Base-by-base conservation (phyloP, 2,888 invertebrate genomes). In the Nebria salina region DNA sequence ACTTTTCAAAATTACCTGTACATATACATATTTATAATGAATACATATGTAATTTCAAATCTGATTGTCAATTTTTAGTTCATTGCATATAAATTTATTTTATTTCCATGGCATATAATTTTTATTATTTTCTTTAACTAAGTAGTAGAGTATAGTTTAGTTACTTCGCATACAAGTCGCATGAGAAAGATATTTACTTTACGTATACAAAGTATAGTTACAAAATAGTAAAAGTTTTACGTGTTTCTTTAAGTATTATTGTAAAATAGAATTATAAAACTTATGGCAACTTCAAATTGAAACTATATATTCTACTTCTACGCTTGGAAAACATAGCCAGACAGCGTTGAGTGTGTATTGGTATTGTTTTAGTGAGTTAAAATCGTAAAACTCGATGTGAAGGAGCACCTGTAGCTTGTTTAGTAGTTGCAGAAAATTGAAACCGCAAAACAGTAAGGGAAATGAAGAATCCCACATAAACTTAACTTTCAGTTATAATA, bases 361-460 rank as follows among this genome's bases (percentile, higher is more conserved):
- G 54, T 54, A 54, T 54, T 54, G 54, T 54, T 54, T 54, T 54
- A 54, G 54, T 54, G 54, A 54, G 54, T 54, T 54, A 54, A 54
- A 54, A 54, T 54, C 54, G 54, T 54, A 54, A 54, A 54, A 54
- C 54, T 54, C 54, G 54, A 8, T 54, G 54, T 54, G 54, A 54
- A 54, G 11, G 6, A 54, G 54, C 54, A 54, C 54, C 54, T 54
- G 54, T 54, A 54, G 54, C 54, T 7, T 54, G 13, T 54, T 34
- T 34, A 34, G 34, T 34, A 34, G 54, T 13, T 54, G 54, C 2
- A 54, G 54, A 54, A 13, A 54, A 54, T 11, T 54, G 13, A 54
- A 54, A 54, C 54, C 54, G 54, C 34, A 5, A 34, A 34, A 34
- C 34, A 34, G 34, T 34, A 34, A 5, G 5, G 34, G 34, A 34